Evolutionary conservation across 1,140 invertebrate species (phyloP), one percentile per base, ranked within the genome.

Genomic region (Carcinoscorpius rotundicauda): DNA sequence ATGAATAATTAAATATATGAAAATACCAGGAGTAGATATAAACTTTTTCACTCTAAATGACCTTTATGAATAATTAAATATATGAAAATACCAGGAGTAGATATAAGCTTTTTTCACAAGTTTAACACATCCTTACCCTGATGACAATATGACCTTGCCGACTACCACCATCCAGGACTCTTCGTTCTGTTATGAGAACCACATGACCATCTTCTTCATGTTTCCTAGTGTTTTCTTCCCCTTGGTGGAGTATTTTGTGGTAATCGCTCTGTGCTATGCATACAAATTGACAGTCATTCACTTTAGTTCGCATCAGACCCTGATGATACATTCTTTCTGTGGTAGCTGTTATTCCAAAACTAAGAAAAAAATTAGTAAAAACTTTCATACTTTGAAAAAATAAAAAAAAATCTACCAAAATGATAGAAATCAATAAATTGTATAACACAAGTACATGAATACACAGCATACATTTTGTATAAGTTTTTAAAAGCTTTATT

Each of bases 281-380:
- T 5, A 98, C 93, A 82, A 99, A 99, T 78, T 98, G 95, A 75
- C 96, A 99, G 75, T 98, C 95, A 76, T 98, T 93, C 73, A 89
- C 91, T 78, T 93, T 87, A 57, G 97, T 98, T 66, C 87, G 84
- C 95, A 98, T 98, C 50, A 95, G 85, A 65, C 96, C 97, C 62
- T 87, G 83, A 76, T 98, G 94, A 78, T 95, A 90, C 57, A 97
- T 81, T 76, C 92, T 93, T 70, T 97, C 93, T 83, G 97, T 88
- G 1, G 93, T 97, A 11, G 96, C 95, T 55, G 92, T 83, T 73
- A 97, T 96, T 52, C 97, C 97, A 81, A 98, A 99, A 52, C 66
- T 68, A 49, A n/a, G 59, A 57, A 29, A 29, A 6, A 29, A 61
- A 29, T 60, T n/a, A 9, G 59, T 29, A 56, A 9, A 29, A 11